phyloP scores from a whole-genome alignment of 1,140 invertebrate species.

The Atta colombica region DNA sequence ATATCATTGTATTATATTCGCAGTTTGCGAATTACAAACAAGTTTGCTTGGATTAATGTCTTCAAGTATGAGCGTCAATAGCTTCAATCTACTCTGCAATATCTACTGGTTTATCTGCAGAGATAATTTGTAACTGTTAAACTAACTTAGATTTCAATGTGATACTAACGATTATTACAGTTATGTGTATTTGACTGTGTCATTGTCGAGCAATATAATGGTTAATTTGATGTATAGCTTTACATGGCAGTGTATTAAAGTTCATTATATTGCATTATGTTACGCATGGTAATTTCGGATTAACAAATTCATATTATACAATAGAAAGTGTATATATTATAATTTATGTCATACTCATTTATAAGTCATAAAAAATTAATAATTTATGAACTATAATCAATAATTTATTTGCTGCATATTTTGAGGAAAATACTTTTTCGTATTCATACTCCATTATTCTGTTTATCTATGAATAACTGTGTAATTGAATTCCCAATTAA shows the following conservation, averaged over 20 bases:
- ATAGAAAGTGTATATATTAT: not conserved
- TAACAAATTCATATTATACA: constrained; percentile 24
- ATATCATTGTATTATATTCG: constrained; percentile 4
- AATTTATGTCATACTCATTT: constrained; percentile 7
- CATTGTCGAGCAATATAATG: not conserved
- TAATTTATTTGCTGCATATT: constrained; percentile 4
- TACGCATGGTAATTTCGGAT: not conserved
- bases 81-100: constrained; percentile 9
- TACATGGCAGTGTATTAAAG: constrained; percentile 22
- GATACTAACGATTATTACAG: constrained; percentile 11
- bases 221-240: constrained; percentile 24
- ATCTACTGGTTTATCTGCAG: not conserved
- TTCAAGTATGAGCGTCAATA: not conserved
- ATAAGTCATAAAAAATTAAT: constrained; percentile 30
- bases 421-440: not conserved
- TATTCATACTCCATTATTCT: not conserved
- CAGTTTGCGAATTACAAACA: too few species aligned
- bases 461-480: not conserved
- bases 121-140: constrained; percentile 37
- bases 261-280: constrained; percentile 16
- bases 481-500: constrained; percentile 16
- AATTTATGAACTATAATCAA: constrained; percentile 30
- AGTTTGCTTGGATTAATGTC: constrained; percentile 28
- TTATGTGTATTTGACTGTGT: not conserved
- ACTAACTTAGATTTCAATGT: constrained; percentile 26